Evolutionary conservation across 2,888 invertebrate species (phyloP).

Genomic region (Drosophila mercatorum): DNA sequence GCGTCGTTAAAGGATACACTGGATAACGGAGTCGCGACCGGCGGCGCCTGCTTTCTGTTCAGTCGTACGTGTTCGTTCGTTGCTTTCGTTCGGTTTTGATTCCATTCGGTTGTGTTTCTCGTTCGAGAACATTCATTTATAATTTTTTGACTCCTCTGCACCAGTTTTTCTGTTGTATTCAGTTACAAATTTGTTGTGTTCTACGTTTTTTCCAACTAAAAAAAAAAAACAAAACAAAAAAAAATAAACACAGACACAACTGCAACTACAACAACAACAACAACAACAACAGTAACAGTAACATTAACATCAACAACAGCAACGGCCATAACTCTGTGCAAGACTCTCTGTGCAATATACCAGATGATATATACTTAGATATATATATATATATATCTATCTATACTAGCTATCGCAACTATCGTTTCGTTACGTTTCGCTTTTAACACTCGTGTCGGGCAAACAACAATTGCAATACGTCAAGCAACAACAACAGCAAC

Average conservation of each 20-base stretch:
- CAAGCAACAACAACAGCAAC: conserved; percentile 3
- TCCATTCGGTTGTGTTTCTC: conserved; percentile 80
- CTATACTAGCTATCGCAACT: conserved; percentile 41
- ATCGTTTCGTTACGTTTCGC: conserved; percentile 39
- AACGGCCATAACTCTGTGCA: conserved; percentile 48
- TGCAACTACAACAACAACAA: conserved; percentile 16
- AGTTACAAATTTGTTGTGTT: conserved; percentile 82
- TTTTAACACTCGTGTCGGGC: conserved; percentile 38
- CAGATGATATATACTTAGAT: conserved; percentile 16
- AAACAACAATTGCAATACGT: conserved; percentile 37
- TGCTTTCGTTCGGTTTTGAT: conserved; percentile 84
- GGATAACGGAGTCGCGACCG: conserved; percentile 39
- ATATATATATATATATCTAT: conserved; percentile 9
- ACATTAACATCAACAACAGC: conserved; percentile 19
- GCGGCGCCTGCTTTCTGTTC: conserved; percentile 56
- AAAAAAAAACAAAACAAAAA: conserved; percentile 10
- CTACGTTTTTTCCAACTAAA: conserved; percentile 76
- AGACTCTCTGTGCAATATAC: conserved; percentile 52
- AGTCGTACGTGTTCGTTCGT: conserved; percentile 84
- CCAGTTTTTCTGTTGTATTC: conserved; percentile 82
- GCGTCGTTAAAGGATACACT: conserved; percentile 52
- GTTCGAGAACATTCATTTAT: conserved; percentile 84
- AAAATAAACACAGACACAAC: conserved; percentile 22
- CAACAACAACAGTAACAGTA: conserved; percentile 32
- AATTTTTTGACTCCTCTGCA: conserved; percentile 84